Evolutionary conservation across 1,140 invertebrate species (phyloP), one percentile per base, ranked within the genome.

Genomic region (Aleiodes sp.): DNA sequence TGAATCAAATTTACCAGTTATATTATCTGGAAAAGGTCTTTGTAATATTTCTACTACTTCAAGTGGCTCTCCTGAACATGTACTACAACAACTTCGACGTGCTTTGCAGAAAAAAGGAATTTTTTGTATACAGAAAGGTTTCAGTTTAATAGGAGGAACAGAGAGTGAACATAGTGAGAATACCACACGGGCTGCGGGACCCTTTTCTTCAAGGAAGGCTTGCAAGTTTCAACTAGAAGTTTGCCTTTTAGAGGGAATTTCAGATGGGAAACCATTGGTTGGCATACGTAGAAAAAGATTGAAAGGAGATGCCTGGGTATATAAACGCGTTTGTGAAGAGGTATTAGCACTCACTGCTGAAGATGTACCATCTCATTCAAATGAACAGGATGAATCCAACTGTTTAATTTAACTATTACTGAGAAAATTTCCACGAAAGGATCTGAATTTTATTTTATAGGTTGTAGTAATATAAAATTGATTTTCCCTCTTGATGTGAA

Each of bases 281-380:
- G 93, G 92, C 16, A 92, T 96, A 29, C 86, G 90, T 70, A 87
- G 94, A 37, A 95, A 94, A 78, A 82, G 94, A 65, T 87, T 95
- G 1, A 93, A 93, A 79, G 94, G 94, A 2, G 92, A 96, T 80
- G 90, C 91, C 2, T 96, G 94, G 93, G 90, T 92, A 65, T 96
- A 96, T 79, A 96, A 96, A 80, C 90, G 89, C 68, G 88, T 95
- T n/a, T 94, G 93, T 77, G 94, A 96, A 83, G 91, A 96, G 83
- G 89, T 96, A 33, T 85, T 96, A 28, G 88, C 87, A 39, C 81
- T 91, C 65, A 89, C 89, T 35, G 81, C 84, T 19, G 82, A 83
- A n/a, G 83, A 84, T 70, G 72, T 79, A 10, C 65, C 75, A 9
- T 60, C 61, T 4, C 52, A 75, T 26, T 71, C 76, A 62, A 35